Percentiles rank a stretch among this genome's conserved stretches.
These are phyloP conservation scores for Hiodon tergisus DNA, from an alignment of 2,113 vertebrate genomes.

Conservation along the genomic window DNA sequence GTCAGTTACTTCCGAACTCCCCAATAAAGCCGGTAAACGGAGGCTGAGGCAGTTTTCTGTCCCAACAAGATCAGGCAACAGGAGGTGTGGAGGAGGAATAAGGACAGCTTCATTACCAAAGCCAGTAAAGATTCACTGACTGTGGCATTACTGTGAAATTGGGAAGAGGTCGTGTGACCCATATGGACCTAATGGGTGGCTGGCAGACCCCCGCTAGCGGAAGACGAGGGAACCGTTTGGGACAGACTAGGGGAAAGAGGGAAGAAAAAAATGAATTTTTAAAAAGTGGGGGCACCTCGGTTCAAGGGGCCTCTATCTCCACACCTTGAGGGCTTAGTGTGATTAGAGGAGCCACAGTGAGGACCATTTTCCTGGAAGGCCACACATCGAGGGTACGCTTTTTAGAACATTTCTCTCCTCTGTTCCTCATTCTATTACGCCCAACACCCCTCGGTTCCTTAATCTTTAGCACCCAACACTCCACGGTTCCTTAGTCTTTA, in stretches of 20 bases:
- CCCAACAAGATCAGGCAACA: neutral
- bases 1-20: too few species aligned
- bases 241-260: neutral
- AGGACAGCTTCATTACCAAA: conserved; percentile 92
- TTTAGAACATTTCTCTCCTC: too few species aligned
- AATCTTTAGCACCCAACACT: too few species aligned
- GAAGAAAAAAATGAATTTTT: neutral
- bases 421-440: too few species aligned
- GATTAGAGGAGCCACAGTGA: neutral
- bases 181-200: too few species aligned
- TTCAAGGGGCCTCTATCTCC: too few species aligned
- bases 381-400: too few species aligned
- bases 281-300: neutral
- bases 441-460: too few species aligned
- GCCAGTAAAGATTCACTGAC: conserved; percentile 95
- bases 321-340: neutral
- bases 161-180: too few species aligned
- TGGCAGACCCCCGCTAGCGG: too few species aligned
- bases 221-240: too few species aligned
- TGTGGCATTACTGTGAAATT: conserved; percentile 77
- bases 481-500: too few species aligned
- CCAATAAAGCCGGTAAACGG: neutral
- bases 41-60: neutral
- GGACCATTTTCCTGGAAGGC: neutral
- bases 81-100: conserved; percentile 47